These are phyloP conservation scores for Diloba caeruleocephala DNA, from an alignment of 2,888 invertebrate species.

Conservation along the genomic window DNA sequence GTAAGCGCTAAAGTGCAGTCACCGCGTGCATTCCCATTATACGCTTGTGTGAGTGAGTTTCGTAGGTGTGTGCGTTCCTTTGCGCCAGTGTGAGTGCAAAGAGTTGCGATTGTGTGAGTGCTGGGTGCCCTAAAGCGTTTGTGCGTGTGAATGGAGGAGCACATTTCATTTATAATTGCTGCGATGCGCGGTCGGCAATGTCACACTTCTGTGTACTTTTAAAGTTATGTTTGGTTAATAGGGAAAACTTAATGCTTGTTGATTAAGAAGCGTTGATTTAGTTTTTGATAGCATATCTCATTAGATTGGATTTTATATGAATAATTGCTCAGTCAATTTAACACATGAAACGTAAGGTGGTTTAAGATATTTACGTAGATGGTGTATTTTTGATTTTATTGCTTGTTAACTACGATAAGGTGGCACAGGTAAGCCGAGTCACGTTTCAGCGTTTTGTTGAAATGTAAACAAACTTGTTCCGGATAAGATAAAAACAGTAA, in stretches of 20 bases:
- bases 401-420: constrained; percentile 84
- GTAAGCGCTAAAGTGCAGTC: constrained; percentile 88
- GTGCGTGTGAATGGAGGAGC: constrained; percentile 89
- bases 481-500: constrained; percentile 86
- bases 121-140: constrained; percentile 83
- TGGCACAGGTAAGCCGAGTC: constrained; percentile 80
- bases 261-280: constrained; percentile 50
- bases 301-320: constrained; percentile 8
- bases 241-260: constrained; percentile 59
- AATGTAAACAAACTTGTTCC: constrained; percentile 88
- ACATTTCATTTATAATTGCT: constrained; percentile 89
- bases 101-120: constrained; percentile 67
- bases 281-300: constrained; percentile 11
- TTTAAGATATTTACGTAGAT: constrained; percentile 59
- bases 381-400: constrained; percentile 81
- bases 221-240: constrained; percentile 72
- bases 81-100: constrained; percentile 73
- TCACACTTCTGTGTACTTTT: constrained; percentile 79
- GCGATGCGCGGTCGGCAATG: constrained; percentile 86
- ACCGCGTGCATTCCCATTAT: constrained; percentile 87
- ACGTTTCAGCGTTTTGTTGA: constrained; percentile 86
- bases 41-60: constrained; percentile 72
- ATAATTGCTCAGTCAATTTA: constrained; percentile 19
- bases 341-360: constrained; percentile 27
- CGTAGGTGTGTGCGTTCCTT: constrained; percentile 67